Percentiles rank a stretch among this genome's conserved stretches.
phyloP scores from a whole-genome alignment of 2,797 vertebrate genomes.

The Euphonia xanthogaster region DNA sequence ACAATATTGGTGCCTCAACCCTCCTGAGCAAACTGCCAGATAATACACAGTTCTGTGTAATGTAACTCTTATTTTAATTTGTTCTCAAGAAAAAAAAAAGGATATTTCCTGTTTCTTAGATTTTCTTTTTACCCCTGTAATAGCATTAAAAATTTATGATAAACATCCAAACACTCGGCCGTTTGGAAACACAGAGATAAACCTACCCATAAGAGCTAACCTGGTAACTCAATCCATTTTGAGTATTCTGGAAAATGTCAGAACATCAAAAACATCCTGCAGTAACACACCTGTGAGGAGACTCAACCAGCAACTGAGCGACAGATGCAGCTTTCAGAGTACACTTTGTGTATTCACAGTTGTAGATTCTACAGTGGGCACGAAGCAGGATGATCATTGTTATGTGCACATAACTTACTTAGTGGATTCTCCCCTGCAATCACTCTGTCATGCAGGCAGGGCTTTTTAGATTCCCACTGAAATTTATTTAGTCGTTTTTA shows the following conservation, averaged over 20 bases:
- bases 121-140: neutral
- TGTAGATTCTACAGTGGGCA: fast-evolving
- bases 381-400: neutral
- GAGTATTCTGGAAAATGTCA: neutral
- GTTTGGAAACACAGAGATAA: neutral
- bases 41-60: neutral
- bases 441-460: neutral
- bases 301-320: neutral
- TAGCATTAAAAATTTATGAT: neutral
- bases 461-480: neutral
- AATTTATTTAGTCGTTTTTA: neutral
- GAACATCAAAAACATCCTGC: neutral
- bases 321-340: neutral
- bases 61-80: neutral
- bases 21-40: neutral
- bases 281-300: neutral
- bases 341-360: fast-evolving
- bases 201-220: neutral
- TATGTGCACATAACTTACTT: fast-evolving
- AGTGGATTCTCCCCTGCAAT: neutral
- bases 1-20: neutral
- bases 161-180: neutral
- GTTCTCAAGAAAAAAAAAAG: neutral
- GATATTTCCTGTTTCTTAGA: neutral
- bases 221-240: neutral